Evolutionary conservation across 2,113 vertebrate species (phyloP).

Genomic region (Esox niger): DNA sequence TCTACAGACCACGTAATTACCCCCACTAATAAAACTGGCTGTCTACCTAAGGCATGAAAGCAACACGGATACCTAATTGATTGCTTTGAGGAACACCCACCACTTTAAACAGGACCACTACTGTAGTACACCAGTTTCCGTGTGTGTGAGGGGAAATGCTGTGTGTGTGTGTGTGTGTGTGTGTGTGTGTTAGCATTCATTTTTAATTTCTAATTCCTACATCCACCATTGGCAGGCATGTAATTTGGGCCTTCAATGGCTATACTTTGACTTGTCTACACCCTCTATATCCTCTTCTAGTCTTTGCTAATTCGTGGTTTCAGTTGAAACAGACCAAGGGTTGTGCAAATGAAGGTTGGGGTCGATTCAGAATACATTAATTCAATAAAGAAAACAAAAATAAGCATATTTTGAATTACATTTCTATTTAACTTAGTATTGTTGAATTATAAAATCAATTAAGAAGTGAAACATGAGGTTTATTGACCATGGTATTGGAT

Average conservation of each 20-base stretch:
- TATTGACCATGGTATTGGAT: too few species aligned
- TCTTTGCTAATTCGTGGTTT: too few species aligned
- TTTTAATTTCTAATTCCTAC: neutral
- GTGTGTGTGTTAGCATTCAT: neutral
- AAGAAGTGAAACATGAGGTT: too few species aligned
- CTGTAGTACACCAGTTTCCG: neutral
- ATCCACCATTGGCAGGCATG: neutral
- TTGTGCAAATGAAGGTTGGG: too few species aligned
- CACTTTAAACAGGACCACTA: neutral
- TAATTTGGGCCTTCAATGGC: neutral
- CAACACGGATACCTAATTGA: neutral
- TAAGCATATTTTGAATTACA: too few species aligned
- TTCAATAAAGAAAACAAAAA: too few species aligned
- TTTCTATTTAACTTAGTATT: too few species aligned
- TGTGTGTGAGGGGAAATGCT: neutral
- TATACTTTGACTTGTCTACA: neutral
- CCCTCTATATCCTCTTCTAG: neutral
- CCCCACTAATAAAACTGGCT: conserved; percentile 3
- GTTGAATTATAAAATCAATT: too few species aligned
- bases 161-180: neutral
- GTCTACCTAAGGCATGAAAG: neutral
- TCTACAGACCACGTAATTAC: neutral
- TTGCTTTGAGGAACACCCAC: conserved; percentile 2
- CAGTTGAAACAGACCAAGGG: too few species aligned
- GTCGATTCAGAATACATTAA: too few species aligned